Base-by-base conservation (phyloP, 2,797 vertebrate species). In the Coranthus polyacanthus region DNA sequence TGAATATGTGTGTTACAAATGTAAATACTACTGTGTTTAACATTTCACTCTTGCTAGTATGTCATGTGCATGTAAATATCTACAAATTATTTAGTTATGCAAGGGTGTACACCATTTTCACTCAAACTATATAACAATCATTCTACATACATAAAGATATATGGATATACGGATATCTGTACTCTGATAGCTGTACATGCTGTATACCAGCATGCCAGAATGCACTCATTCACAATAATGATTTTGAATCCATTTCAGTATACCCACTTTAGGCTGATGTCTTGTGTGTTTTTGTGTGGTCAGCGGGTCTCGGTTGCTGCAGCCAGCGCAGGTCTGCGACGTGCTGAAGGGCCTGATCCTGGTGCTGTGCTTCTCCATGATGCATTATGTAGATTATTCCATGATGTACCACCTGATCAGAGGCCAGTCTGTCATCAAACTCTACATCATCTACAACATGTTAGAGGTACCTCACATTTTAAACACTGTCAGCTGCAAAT, bases 401-500 rank as follows among this genome's bases (percentile, higher is more conserved):
- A 99, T 99, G 98, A 98, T 98, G 96, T 99, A 99, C 82, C 98
- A 99, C 89, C 92, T 99, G 83, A 98, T 99, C 91, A 90, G 97
- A 76, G 98, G 97, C n/a, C 97, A 99, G 91, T 98, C 97, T 1
- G 96, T 99, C 92, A 99, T 99, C 93, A 99, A 99, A 83, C 97
- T 99, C 81, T 99, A 99, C 88, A 96, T 99, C 90, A 98, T 99
- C 93, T 99, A 98, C 94, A 99, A 99, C 90, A 98, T 98, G 98
- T 92, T 99, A 26, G 97, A 99, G 97, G 97, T 99, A 93, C 76
- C 2, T n/a, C 26, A 34, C 39, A 1, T 44, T 44, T 52, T 21
- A 37, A 8, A 11, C 4, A 1, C 32, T 29, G 4, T 36, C 17
- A 20, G 3, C 18, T 38, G 26, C 24, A 17, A 6, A 29, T 29